Percentiles rank a stretch among this genome's conserved stretches.
Conservation (phyloP, 2,113 vertebrate genomes). For the Phalacrocorax pelagicus region DNA sequence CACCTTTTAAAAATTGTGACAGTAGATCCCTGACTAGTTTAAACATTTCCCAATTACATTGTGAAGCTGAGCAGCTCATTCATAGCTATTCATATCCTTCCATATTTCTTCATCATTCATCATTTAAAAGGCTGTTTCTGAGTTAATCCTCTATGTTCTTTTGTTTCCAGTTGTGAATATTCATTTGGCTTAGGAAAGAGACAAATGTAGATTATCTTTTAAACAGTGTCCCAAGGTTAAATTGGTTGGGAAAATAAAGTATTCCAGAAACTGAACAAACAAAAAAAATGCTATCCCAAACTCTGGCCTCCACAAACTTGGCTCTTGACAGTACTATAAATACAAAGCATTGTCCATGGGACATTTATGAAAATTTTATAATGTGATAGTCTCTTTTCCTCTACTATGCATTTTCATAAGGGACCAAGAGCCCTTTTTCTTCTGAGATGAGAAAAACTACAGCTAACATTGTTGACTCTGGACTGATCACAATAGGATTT, state of each 20-base stretch:
- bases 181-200: constrained; percentile 1
- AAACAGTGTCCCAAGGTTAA: not conserved
- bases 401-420: not conserved
- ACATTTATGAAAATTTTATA: not conserved
- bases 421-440: not conserved
- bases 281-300: not conserved
- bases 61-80: not conserved
- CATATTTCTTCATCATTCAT: constrained; percentile 31
- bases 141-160: constrained; percentile 36
- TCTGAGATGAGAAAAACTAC: not conserved
- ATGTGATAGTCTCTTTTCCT: not conserved
- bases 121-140: constrained; percentile 40
- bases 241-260: not conserved
- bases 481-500: not conserved
- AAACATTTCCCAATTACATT: constrained; percentile 15
- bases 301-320: not conserved
- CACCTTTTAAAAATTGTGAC: not conserved
- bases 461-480: not conserved
- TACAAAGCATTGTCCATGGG: not conserved
- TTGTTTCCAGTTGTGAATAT: constrained; percentile 37
- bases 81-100: not conserved
- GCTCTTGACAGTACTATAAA: not conserved
- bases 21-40: not conserved
- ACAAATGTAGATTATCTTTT: constrained; percentile 13
- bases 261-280: not conserved